Evolutionary conservation across 2,888 invertebrate species (phyloP).

Genomic region (Siphlonurus alternatus): DNA sequence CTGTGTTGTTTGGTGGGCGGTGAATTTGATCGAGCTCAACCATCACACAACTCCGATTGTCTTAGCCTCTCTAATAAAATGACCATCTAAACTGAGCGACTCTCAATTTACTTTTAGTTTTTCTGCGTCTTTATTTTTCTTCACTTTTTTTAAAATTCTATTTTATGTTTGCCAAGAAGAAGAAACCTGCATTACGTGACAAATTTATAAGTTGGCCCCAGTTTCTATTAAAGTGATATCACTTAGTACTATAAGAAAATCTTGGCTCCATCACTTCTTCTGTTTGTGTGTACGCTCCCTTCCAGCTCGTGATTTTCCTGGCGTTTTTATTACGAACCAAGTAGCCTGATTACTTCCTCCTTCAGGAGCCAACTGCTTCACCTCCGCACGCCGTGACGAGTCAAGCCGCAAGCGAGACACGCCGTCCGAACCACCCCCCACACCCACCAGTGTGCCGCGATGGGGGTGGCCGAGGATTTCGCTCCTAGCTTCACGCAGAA

Average conservation of each 20-base stretch:
- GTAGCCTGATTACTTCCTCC: background rate
- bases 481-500: slow-evolving; percentile 98
- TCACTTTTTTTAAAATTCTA: background rate
- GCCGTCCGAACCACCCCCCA: background rate
- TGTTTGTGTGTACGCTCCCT: too few species aligned
- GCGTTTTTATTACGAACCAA: background rate
- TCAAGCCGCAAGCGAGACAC: background rate
- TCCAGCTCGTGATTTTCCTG: background rate
- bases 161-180: background rate
- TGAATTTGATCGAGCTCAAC: background rate
- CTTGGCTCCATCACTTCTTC: background rate
- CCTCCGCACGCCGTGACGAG: background rate
- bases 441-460: slow-evolving; percentile 20
- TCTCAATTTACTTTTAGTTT: too few species aligned
- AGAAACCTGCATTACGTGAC: background rate
- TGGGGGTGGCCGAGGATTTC: slow-evolving; percentile 85
- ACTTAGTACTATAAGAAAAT: background rate
- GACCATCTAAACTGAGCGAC: too few species aligned
- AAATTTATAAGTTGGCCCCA: background rate
- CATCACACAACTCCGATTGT: background rate
- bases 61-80: too few species aligned
- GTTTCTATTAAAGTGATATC: background rate
- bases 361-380: background rate
- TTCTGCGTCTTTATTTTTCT: background rate
- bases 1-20: too few species aligned